Conservation (phyloP, 1,140 invertebrate genomes). For the Tetragnatha versicolor region DNA sequence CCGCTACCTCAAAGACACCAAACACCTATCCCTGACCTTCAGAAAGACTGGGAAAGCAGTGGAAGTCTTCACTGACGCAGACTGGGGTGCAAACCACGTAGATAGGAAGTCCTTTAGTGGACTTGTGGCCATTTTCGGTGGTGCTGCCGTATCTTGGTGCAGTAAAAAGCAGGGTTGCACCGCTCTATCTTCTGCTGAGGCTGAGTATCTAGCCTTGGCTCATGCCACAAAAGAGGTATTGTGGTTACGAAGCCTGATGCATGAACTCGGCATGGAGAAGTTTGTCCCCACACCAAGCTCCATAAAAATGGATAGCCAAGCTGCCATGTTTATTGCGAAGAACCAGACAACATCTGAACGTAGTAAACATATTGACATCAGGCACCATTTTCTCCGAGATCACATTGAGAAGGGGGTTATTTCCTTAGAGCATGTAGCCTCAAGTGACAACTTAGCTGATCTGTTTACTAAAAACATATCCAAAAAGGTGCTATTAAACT, state of each 20-base stretch:
- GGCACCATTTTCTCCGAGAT: too few species aligned
- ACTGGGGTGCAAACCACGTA: background rate
- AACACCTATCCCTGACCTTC: background rate
- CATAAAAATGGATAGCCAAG: constrained; percentile 58
- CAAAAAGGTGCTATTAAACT: too few species aligned
- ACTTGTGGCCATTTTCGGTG: background rate
- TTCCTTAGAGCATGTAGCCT: background rate
- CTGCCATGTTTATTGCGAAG: too few species aligned
- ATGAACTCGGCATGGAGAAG: background rate
- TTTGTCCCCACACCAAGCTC: background rate
- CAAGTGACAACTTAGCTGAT: too few species aligned
- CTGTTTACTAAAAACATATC: too few species aligned
- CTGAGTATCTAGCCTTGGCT: constrained; percentile 64
- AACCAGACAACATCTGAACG: too few species aligned
- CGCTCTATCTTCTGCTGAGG: constrained; percentile 66
- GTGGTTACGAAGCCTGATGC: constrained; percentile 59
- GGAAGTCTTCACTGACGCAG: background rate
- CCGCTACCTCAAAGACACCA: background rate
- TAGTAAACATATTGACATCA: too few species aligned
- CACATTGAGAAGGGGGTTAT: constrained; percentile 40
- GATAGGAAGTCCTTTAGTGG: background rate
- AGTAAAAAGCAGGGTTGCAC: constrained; percentile 66
- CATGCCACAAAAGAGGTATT: constrained; percentile 63
- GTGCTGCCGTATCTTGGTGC: constrained; percentile 63
- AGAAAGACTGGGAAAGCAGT: background rate